Evolutionary conservation across 53 echinoderm and acorn worm genomes (phyloP), one percentile per base, ranked within the genome.

Genomic region (Crossaster papposus): DNA sequence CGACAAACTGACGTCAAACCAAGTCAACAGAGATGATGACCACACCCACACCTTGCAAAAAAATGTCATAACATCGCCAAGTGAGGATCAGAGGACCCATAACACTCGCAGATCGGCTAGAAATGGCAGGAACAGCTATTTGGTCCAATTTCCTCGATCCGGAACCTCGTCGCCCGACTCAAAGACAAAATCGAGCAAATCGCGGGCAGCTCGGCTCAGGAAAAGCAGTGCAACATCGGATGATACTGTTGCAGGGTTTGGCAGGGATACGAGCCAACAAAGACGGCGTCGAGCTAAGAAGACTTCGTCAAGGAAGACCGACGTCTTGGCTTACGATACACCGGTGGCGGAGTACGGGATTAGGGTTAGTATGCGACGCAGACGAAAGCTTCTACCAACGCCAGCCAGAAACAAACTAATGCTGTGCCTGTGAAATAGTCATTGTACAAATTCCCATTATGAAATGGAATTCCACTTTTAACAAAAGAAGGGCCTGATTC

Each of bases 281-380:
- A 36, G 54, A 20, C 22, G 31, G 7, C 53, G 31, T 29, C 53
- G 55, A 72, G 64, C 62, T 24, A 82, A 31, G 32, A 89, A 64
- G 63, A 34, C 62, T 11, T 36, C n/a, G n/a, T n/a, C 30, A 4
- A 65, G 13, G 0, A 51, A 24, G 23, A 77, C 54, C 2, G 31
- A 29, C 20, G 76, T 95, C 35, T 89, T 97, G 4, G 97, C 81
- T 8, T 88, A 79, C 14, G 97, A 97, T 32, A 97, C 97, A 1
- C 97, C 97, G 18, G 95, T 85, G 14, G 24, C 77, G 35, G 97
- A 97, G 17, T 97, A 97, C 70, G 94, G 92, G 8, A 30, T 97
- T 6, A 51, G 85, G 4, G 94, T 93, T 0, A 87, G 89, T 64
- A 24, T 94, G 17, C 91, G 97, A 58, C 53, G 91, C 12, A 86